Evolutionary conservation across 2,113 vertebrate genomes (phyloP), one percentile per base, ranked within the genome.

Genomic region (Phocoena sinus): DNA sequence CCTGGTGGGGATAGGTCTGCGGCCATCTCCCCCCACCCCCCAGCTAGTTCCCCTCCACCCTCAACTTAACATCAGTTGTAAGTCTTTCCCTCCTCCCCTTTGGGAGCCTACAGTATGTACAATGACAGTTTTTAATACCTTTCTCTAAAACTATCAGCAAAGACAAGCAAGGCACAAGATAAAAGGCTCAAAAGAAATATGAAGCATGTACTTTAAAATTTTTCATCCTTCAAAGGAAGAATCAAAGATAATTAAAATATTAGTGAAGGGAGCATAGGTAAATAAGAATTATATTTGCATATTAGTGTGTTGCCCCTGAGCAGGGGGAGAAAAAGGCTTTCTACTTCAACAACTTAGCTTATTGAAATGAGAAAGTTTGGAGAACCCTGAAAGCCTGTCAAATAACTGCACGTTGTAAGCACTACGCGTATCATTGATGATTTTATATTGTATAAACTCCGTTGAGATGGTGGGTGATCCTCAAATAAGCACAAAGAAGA

Each of bases 141-240:
- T 84, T 91, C 44, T 82, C 73, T 82, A 95, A 96, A 95, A 91
- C 81, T 81, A 79, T 63, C 68, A 62, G 80, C 44, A 60, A 94
- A 93, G 63, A 31, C 47, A 74, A 71, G 28, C 87, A 86, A 91
- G 31, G 21, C n/a, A 87, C 12, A 96, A 96, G 82, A 89, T 85
- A 53, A 95, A 96, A 96, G 71, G 3, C 8, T 81, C 53, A 28
- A 77, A 94, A 83, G 56, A 96, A 95, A 89, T 82, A 90, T n/a
- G 88, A 96, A 86, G 26, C 65, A 74, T 15, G 56, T 82, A 31
- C n/a, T 76, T 96, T 73, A 10, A 93, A 93, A 76, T 8, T 86
- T 90, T 94, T 91, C 23, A 86, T 67, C 62, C 74, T 91, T 97
- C 96, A 94, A 94, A 95, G 95, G 41, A 91, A 93, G 36, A 95